phyloP scores from a whole-genome alignment of 2,888 invertebrate species.

The Oscheius myriophilus region DNA sequence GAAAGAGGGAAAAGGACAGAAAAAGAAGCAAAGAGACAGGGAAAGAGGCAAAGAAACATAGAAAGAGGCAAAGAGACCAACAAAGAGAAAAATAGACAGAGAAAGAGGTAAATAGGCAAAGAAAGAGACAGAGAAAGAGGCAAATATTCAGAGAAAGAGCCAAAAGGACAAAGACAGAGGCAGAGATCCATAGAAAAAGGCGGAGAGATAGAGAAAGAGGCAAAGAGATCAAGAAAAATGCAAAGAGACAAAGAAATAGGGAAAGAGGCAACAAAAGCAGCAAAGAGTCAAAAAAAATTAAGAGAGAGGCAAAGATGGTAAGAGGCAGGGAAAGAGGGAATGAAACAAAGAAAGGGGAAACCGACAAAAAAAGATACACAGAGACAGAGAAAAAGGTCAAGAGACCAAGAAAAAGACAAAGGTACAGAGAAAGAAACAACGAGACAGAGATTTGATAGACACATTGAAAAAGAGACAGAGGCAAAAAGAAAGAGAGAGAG shows the following conservation, averaged over 20 bases:
- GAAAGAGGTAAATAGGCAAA: slow-evolving; percentile 26
- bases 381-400: background rate
- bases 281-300: slow-evolving; percentile 22
- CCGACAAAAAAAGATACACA: slow-evolving; percentile 16
- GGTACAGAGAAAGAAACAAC: no score
- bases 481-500: no score
- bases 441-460: no score
- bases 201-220: no score
- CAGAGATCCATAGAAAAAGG: background rate
- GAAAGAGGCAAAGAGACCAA: background rate
- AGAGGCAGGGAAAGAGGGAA: slow-evolving; percentile 24
- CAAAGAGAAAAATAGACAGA: slow-evolving; percentile 21
- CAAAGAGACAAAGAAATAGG: no score
- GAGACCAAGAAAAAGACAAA: no score
- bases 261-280: slow-evolving; percentile 9
- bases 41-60: background rate
- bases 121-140: slow-evolving; percentile 3
- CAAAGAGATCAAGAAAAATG: no score
- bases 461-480: no score
- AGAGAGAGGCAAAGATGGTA: slow-evolving; percentile 28
- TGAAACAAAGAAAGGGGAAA: background rate
- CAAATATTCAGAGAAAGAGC: slow-evolving; percentile 19
- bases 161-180: slow-evolving; percentile 18
- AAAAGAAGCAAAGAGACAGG: background rate
- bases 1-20: slow-evolving; percentile 12